Evolutionary conservation across 2,797 vertebrate genomes (phyloP), one percentile per base, ranked within the genome.

Genomic region (Brachyrhaphis roseni): DNA sequence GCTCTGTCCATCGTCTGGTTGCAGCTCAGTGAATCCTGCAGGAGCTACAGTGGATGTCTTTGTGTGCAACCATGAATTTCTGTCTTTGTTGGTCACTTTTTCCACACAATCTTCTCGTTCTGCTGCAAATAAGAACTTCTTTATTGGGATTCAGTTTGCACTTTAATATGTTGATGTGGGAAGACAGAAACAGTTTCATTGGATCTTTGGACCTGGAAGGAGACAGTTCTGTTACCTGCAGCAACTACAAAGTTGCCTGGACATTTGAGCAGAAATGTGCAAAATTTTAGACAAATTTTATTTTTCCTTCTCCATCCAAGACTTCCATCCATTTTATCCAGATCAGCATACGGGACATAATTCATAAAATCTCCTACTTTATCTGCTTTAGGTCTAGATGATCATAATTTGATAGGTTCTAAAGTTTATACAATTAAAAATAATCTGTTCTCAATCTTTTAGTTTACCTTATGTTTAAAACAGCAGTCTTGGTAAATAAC

Each of bases 111-210:
- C 47, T 45, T 23, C 36, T 82, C 78, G 74, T 88, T 75, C 74
- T 64, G 47, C 51, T 0, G 79, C 23, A 39, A 49, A 87, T 83
- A 91, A 86, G 0, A 76, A 57, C 11, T 5, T 80, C 82, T 89
- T 88, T 88, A 80, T 87, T n/a, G 51, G 8, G 16, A n/a, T 16
- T 74, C 70, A 47, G 72, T 26, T 36, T 70, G 18, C 23, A 68
- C 39, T 26, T 68, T 43, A 1, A 36, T 16, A 18, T 62, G 18
- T 36, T 36, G 7, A 62, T 1, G 15, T 34, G 15, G 16, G 62
- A 36, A 10, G 2, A 64, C 16, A 36, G 62, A 64, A 36, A 34
- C 28, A 62, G 28, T 13, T 62, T 62, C 31, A 62, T 31, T 1
- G 7, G 31, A 5, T 62, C 12, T 62, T 31, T 28, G 57, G n/a